Base-by-base conservation (phyloP, 2,888 invertebrate genomes). In the Erannis defoliaria region DNA sequence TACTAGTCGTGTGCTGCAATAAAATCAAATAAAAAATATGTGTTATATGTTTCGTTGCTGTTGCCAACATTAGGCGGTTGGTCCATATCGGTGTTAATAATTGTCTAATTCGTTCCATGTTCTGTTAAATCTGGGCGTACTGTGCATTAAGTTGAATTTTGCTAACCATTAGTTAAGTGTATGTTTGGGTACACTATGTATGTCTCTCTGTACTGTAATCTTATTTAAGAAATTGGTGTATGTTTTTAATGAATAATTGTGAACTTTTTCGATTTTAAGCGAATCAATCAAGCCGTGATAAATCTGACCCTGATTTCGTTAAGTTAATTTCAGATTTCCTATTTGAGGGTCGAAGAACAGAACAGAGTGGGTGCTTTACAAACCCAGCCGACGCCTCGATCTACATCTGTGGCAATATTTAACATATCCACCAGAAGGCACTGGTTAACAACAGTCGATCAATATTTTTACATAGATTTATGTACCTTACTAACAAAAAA, bases 61-160 rank as follows among this genome's bases (percentile, higher is more conserved):
- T 60, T 43, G 31, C 40, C 29, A 18, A 43, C 49, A 14, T 21
- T 55, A 43, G 43, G 21, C 45, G 46, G 46, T 46, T 54, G 51
- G 53, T 42, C 33, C 38, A 26, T 66, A 53, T 66, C 53, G 62
- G 33, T 70, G 66, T 68, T 31, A 58, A 35, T 55, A 33, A 51
- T 53, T 53, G 51, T 60, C 35, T 42, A 49, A 12, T 55, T 55
- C 55, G n/a, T 55, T 50, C 19, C 23, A n/a, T 49, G 46, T 51
- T 43, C 38, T 26, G 50, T 48, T 51, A 19, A 23, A 38, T 55
- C 63, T 56, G 59, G 19, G 33, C 49, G 54, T 50, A 18, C 45
- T 64, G 51, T 53, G 48, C 51, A 40, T 61, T 51, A 5, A 10
- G 12, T 38, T 56, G 9, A 14, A 6, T 46, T 60, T n/a, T 12